Evolutionary conservation across 1,140 invertebrate genomes (phyloP).

Genomic region (Neomicropteryx cornuta): DNA sequence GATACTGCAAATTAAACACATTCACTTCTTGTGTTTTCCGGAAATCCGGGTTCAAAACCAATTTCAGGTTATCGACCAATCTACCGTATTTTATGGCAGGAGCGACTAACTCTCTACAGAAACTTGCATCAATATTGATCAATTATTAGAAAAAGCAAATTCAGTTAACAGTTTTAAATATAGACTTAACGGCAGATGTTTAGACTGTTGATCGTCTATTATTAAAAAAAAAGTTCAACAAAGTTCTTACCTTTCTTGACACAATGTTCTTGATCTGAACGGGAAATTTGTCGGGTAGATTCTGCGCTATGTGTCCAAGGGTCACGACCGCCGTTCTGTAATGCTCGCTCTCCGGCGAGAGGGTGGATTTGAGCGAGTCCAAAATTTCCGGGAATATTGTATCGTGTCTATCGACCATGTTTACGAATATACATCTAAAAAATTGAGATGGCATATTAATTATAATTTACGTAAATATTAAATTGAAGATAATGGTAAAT

Average conservation of each 20-base stretch:
- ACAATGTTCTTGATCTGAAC: constrained; percentile 89
- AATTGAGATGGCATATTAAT: constrained; percentile 4
- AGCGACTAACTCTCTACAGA: too few species aligned
- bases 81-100: too few species aligned
- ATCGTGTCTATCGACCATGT: constrained; percentile 70
- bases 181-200: constrained; percentile 2
- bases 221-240: background rate
- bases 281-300: constrained; percentile 80
- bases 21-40: too few species aligned
- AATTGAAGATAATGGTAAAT: too few species aligned
- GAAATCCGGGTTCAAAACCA: too few species aligned
- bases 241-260: constrained; percentile 63
- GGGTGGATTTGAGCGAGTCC: constrained; percentile 63
- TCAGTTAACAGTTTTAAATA: too few species aligned
- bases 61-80: too few species aligned
- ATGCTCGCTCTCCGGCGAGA: constrained; percentile 69
- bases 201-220: background rate
- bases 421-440: constrained; percentile 72
- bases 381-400: constrained; percentile 78
- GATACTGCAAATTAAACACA: too few species aligned
- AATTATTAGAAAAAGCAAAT: too few species aligned
- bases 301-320: constrained; percentile 87
- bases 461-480: background rate
- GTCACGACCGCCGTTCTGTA: constrained; percentile 90
- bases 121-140: too few species aligned